Conservation (phyloP, 2,888 invertebrate genomes). For the Aleiodes leptofemur region DNA sequence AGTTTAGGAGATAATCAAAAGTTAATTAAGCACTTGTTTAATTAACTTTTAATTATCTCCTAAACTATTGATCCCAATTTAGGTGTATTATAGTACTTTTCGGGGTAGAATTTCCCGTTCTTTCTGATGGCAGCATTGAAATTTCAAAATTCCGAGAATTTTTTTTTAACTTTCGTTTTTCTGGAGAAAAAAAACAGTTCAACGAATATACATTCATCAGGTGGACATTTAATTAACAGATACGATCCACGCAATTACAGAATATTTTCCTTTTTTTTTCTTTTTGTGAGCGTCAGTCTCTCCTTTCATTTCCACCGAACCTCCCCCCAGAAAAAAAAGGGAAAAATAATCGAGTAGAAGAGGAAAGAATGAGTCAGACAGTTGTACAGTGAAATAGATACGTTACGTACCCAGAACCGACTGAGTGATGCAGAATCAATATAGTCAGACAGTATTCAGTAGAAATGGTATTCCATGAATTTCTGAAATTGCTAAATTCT, state of each 20-base stretch:
- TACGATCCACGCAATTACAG: slow-evolving; percentile 25
- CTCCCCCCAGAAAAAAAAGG: too few relatives aligned
- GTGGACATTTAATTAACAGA: slow-evolving; percentile 31
- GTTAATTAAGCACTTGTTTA: too few relatives aligned
- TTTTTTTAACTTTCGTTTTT: too few relatives aligned
- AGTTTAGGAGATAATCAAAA: too few relatives aligned
- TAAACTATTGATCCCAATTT: too few relatives aligned
- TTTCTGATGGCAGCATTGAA: too few relatives aligned
- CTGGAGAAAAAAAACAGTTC: not conserved
- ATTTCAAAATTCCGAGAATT: too few relatives aligned
- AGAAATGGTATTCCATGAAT: not conserved
- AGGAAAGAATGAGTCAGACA: not conserved
- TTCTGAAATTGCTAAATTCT: not conserved
- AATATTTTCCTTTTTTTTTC: not conserved
- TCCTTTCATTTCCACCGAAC: not conserved
- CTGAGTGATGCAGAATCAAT: not conserved
- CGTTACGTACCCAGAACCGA: too few relatives aligned
- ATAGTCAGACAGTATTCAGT: not conserved
- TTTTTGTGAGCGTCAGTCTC: not conserved
- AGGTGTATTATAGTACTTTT: too few relatives aligned
- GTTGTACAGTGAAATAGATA: not conserved
- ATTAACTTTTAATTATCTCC: too few relatives aligned
- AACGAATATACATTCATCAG: slow-evolving; percentile 16
- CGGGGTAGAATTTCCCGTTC: too few relatives aligned
- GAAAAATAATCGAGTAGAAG: not conserved